Evolutionary conservation across 1,140 invertebrate genomes (phyloP).

Genomic region (Callitettix versicolor): DNA sequence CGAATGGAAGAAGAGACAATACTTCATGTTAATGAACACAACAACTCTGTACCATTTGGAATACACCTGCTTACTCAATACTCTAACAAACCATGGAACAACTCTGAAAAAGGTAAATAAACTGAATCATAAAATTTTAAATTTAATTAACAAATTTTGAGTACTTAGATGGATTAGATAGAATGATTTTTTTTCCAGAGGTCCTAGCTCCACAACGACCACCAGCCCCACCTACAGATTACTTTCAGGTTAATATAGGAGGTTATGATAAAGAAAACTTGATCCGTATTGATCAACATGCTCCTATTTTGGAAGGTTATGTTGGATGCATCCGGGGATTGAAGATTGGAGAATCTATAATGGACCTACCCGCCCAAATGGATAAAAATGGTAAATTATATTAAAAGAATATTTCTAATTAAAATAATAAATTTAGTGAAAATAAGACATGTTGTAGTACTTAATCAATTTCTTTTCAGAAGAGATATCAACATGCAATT

Average conservation of each 20-base stretch:
- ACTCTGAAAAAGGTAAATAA: slow-evolving; percentile 55
- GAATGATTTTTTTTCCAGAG: slow-evolving; percentile 43
- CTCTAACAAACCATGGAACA: slow-evolving; percentile 73
- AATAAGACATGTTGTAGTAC: too few species aligned
- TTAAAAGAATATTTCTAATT: too few species aligned
- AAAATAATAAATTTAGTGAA: too few species aligned
- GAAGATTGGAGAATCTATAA: slow-evolving; percentile 67
- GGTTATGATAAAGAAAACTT: slow-evolving; percentile 68
- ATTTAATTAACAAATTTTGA: neutral
- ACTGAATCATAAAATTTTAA: neutral
- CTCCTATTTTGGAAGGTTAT: slow-evolving; percentile 55
- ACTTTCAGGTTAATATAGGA: slow-evolving; percentile 81
- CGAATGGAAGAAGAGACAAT: slow-evolving; percentile 58
- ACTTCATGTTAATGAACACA: slow-evolving; percentile 73
- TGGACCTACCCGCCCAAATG: slow-evolving; percentile 62
- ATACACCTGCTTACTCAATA: slow-evolving; percentile 61
- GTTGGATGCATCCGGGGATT: slow-evolving; percentile 82
- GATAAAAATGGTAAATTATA: slow-evolving; percentile 36
- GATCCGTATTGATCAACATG: slow-evolving; percentile 45
- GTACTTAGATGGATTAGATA: too few species aligned
- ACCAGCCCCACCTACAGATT: slow-evolving; percentile 67
- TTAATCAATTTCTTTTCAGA: too few species aligned
- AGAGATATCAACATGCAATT: too few species aligned
- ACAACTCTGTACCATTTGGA: slow-evolving; percentile 54
- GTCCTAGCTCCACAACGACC: slow-evolving; percentile 73